Percentiles rank a stretch among this genome's conserved stretches.
phyloP scores from a whole-genome alignment of 2,888 invertebrate genomes.

The Patella ulyssiponensis region DNA sequence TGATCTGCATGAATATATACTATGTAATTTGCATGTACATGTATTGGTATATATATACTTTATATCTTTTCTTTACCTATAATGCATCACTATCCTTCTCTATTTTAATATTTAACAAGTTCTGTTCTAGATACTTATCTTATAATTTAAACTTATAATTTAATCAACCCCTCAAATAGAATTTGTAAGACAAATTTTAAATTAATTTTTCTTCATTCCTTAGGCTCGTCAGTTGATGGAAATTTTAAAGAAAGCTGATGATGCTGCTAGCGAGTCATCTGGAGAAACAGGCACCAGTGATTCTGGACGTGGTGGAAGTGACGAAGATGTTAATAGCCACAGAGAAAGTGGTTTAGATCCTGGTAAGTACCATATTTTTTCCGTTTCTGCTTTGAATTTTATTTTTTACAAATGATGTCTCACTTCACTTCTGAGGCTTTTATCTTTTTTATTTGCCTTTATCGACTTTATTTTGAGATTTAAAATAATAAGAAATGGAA shows the following conservation, averaged over 20 bases:
- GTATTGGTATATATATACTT: too few species aligned
- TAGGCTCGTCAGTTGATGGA: slow-evolving; percentile 21
- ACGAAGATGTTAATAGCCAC: slow-evolving; percentile 49
- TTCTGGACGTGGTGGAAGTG: slow-evolving; percentile 53
- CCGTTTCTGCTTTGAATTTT: too few species aligned
- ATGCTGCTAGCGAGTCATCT: slow-evolving; percentile 56
- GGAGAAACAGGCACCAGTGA: slow-evolving; percentile 53
- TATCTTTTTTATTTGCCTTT: too few species aligned
- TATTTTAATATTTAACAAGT: slow-evolving; percentile 1
- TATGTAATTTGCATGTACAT: too few species aligned
- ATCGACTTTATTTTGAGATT: too few species aligned
- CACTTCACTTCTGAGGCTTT: too few species aligned
- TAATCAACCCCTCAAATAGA: background rate
- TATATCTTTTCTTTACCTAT: too few species aligned
- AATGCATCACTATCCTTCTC: slow-evolving; percentile 4
- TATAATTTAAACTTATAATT: background rate
- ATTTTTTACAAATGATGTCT: too few species aligned
- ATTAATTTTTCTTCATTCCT: background rate
- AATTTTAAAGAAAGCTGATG: slow-evolving; percentile 44
- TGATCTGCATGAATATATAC: too few species aligned
- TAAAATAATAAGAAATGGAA: too few species aligned
- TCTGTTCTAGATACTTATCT: too few species aligned
- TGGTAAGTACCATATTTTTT: slow-evolving; percentile 18
- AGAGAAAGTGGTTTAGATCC: slow-evolving; percentile 26
- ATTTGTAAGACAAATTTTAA: background rate